phyloP scores from a whole-genome alignment of 2,888 invertebrate species.

The Isotomurus palustris region DNA sequence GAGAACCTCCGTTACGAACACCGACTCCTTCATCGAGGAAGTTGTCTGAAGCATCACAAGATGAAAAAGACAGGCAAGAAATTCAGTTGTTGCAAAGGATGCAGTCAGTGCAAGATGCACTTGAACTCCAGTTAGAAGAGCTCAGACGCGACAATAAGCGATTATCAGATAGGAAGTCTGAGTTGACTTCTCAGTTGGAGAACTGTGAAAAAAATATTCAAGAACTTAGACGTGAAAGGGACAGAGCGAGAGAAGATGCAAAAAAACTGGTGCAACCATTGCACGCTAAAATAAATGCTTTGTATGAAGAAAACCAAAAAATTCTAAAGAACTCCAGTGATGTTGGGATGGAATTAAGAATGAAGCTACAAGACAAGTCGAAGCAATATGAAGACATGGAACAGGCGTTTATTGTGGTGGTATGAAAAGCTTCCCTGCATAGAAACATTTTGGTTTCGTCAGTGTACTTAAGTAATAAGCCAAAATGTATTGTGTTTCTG shows the following conservation, averaged over 20 bases:
- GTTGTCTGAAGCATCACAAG: neutral
- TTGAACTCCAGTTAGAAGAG: slow-evolving; percentile 35
- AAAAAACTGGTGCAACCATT: slow-evolving; percentile 27
- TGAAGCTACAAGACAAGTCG: slow-evolving; percentile 29
- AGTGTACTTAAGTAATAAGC: no score
- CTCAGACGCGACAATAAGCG: slow-evolving; percentile 32
- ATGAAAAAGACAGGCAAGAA: slow-evolving; percentile 5
- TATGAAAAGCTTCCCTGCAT: no score
- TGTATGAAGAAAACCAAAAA: slow-evolving; percentile 38
- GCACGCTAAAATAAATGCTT: slow-evolving; percentile 23
- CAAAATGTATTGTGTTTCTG: neutral
- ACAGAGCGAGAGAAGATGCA: slow-evolving; percentile 36
- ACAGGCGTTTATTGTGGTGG: slow-evolving; percentile 40
- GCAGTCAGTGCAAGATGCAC: slow-evolving; percentile 30
- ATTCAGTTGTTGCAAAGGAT: slow-evolving; percentile 7
- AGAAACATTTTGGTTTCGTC: no score
- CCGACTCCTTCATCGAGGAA: neutral
- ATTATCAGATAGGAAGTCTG: slow-evolving; percentile 31
- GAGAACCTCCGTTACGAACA: neutral
- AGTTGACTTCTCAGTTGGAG: slow-evolving; percentile 35
- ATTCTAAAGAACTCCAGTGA: slow-evolving; percentile 31
- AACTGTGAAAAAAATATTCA: slow-evolving; percentile 37
- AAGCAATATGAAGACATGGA: slow-evolving; percentile 40
- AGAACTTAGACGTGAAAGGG: slow-evolving; percentile 35
- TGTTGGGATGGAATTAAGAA: slow-evolving; percentile 25